Conservation (phyloP, 2,113 vertebrate species). For the Rousettus leschenaultii region DNA sequence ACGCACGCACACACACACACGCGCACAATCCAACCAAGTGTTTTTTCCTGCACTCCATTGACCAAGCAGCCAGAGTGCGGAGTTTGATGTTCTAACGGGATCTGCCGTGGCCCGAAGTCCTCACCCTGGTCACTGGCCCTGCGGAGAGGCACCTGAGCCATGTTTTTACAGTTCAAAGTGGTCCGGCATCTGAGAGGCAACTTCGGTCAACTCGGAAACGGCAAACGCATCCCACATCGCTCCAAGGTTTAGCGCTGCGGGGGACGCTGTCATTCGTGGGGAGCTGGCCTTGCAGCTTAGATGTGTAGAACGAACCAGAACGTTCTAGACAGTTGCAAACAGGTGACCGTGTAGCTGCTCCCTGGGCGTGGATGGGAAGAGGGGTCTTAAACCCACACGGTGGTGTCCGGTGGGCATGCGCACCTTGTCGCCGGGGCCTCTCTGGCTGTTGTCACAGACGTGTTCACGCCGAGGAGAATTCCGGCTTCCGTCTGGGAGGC, state of each 20-base stretch:
- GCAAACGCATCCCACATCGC: fast-evolving
- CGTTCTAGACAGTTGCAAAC: slow-evolving; percentile 22
- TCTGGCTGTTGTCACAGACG: not conserved
- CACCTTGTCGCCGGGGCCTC: fast-evolving
- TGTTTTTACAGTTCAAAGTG: fast-evolving
- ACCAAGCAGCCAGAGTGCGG: fast-evolving
- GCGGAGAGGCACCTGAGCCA: fast-evolving
- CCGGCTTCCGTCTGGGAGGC: not conserved
- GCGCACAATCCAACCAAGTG: not conserved
- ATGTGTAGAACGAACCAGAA: not conserved
- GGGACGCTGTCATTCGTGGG: fast-evolving
- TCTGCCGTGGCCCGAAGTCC: too few relatives aligned
- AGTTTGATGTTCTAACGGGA: too few relatives aligned
- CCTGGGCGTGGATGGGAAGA: not conserved
- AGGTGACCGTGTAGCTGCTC: fast-evolving
- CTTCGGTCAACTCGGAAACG: fast-evolving
- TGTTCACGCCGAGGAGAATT: not conserved
- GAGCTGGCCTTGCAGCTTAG: fast-evolving
- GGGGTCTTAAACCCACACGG: not conserved
- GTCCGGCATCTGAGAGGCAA: not conserved
- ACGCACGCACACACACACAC: too few relatives aligned
- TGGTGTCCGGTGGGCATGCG: not conserved
- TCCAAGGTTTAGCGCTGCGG: fast-evolving
- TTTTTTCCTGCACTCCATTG: too few relatives aligned
- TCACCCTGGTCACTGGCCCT: too few relatives aligned